phyloP scores from a whole-genome alignment of 2,113 vertebrate species.

The Bagarius yarrelli region DNA sequence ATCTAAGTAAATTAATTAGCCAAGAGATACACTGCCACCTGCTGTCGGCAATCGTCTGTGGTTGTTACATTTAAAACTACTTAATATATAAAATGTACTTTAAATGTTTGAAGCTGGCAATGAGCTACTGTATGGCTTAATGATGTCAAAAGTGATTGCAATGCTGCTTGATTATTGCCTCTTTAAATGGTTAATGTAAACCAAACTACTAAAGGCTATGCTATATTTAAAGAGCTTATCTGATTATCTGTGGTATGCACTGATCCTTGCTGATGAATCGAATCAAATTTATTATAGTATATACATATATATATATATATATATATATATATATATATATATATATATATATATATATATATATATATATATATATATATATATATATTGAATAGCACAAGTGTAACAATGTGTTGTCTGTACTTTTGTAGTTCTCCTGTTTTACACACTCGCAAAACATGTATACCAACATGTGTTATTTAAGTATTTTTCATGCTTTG shows the following conservation, averaged over 20 bases:
- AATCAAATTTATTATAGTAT: constrained; percentile 8
- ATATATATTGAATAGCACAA: constrained; percentile 28
- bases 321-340: too few species aligned
- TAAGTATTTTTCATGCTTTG: constrained; percentile 27
- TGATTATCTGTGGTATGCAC: constrained; percentile 29
- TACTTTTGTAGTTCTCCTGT: constrained; percentile 33
- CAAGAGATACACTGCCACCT: constrained; percentile 69
- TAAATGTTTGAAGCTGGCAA: constrained; percentile 39
- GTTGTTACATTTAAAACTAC: constrained; percentile 47
- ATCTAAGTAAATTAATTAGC: constrained; percentile 30
- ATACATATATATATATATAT: not conserved
- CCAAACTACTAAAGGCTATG: constrained; percentile 36
- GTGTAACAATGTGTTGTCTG: constrained; percentile 21
- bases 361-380: too few species aligned
- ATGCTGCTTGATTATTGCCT: constrained; percentile 49
- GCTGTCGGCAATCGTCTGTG: constrained; percentile 55
- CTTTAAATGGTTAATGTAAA: constrained; percentile 29
- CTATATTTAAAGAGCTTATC: constrained; percentile 32
- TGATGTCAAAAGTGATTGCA: constrained; percentile 46
- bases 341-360: too few species aligned
- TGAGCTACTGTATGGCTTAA: constrained; percentile 44
- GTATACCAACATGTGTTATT: not conserved
- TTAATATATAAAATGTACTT: constrained; percentile 33
- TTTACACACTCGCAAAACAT: not conserved
- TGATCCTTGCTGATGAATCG: constrained; percentile 28